Conservation (phyloP, 2,888 invertebrate genomes). For the Stictocephala bisonia region DNA sequence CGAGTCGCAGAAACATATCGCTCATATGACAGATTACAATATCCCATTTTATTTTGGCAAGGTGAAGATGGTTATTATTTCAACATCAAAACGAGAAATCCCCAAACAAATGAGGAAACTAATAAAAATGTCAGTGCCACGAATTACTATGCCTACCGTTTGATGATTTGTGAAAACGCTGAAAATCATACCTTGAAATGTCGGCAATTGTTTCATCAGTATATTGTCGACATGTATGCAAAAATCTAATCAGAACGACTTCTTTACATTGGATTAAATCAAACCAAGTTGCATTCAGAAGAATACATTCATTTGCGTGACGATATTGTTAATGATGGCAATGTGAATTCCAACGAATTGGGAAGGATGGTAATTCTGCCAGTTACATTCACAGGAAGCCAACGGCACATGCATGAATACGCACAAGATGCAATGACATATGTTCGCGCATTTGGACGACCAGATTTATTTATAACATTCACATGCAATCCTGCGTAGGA, state of each 20-base stretch:
- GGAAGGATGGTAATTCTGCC: slow-evolving; percentile 59
- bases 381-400: slow-evolving; percentile 59
- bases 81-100: slow-evolving; percentile 50
- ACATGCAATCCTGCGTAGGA: slow-evolving; percentile 59
- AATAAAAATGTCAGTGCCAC: slow-evolving; percentile 29
- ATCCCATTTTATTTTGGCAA: slow-evolving; percentile 43
- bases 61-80: slow-evolving; percentile 55
- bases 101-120: slow-evolving; percentile 46
- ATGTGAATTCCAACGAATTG: slow-evolving; percentile 53
- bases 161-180: slow-evolving; percentile 42
- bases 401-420: slow-evolving; percentile 60
- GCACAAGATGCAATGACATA: slow-evolving; percentile 61
- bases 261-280: slow-evolving; percentile 60
- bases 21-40: slow-evolving; percentile 36
- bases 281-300: slow-evolving; percentile 59
- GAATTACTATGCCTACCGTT: slow-evolving; percentile 47
- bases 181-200: slow-evolving; percentile 40
- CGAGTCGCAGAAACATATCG: slow-evolving; percentile 56
- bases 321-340: slow-evolving; percentile 56
- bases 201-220: slow-evolving; percentile 59
- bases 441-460: slow-evolving; percentile 57
- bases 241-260: slow-evolving; percentile 62
- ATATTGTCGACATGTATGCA: slow-evolving; percentile 62
- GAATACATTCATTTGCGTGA: slow-evolving; percentile 62
- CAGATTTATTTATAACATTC: slow-evolving; percentile 58